These are phyloP conservation scores for Bombus confusus DNA, from an alignment of 1,140 invertebrate genomes.

Conservation along the genomic window DNA sequence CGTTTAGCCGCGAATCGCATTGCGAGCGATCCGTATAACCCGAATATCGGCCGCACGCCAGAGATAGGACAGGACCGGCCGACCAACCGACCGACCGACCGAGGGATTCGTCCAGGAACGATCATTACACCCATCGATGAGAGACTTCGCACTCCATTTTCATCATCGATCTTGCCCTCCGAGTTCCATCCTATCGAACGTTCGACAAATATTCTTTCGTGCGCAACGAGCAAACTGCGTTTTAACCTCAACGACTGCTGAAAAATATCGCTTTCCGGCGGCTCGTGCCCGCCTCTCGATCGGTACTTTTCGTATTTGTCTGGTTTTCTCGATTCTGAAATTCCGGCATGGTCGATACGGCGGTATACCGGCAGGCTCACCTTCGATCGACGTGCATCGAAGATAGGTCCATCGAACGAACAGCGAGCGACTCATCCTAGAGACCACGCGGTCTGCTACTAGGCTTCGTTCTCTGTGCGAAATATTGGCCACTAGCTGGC, in stretches of 20 bases:
- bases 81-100: slow-evolving; percentile 49
- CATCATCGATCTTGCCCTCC: slow-evolving; percentile 34
- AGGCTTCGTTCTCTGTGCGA: slow-evolving; percentile 35
- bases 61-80: slow-evolving; percentile 64
- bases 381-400: no score
- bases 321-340: no score
- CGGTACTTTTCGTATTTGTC: no score
- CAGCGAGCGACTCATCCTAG: neutral
- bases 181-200: neutral
- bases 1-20: slow-evolving; percentile 81
- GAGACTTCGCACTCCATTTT: slow-evolving; percentile 47
- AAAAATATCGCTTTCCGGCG: no score
- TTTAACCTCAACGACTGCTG: no score
- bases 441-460: slow-evolving; percentile 15
- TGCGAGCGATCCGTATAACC: slow-evolving; percentile 79
- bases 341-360: no score
- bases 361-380: no score
- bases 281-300: no score
- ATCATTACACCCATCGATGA: slow-evolving; percentile 58
- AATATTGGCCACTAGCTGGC: slow-evolving; percentile 22
- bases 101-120: slow-evolving; percentile 48
- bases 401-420: no score
- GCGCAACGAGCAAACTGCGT: neutral
- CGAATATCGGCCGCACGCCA: slow-evolving; percentile 74
- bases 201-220: neutral